Base-by-base conservation (phyloP, 1,140 invertebrate species). In the Cotesia vestalis region DNA sequence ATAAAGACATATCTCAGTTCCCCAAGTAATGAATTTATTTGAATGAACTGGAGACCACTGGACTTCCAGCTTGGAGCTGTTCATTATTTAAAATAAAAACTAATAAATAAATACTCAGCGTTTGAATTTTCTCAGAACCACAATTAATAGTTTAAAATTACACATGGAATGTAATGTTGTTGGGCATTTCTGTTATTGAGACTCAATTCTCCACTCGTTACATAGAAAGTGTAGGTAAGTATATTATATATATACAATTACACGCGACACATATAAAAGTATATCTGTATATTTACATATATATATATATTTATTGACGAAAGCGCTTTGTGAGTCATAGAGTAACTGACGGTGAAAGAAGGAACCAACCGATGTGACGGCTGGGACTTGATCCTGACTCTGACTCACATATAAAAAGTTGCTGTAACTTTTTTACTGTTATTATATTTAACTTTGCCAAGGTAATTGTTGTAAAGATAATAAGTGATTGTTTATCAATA, bases 11-110 rank as follows among this genome's bases (percentile, higher is more conserved):
- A 96, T 92, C 80, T 96, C 94, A 60, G 93, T 91, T 17, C 94
- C 93, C 94, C 94, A 96, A 40, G 93, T 92, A 66, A 96, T 91
- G 80, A 95, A 96, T 80, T 94, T 94, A 78, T 95, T 90, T 4
- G 88, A 88, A 78, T 91, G 90, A 35, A 91, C 88, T 2, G 94
- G 94, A 53, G 93, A 94, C 94, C 94, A 96, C 77, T 91, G 89
- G 11, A 95, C 90, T 78, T 95, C 94, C 66, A 92, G 84, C 82
- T 90, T 90, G 34, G 87, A 81, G 57, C 83, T 84, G 75, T 85
- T 88, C 87, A 89, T 90, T 76, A n/a, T 72, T 71, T 9, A 0
- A 20, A 59, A 27, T 55, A 12, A 3, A 55, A 55, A 55, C 12
- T 4, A 55, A 55, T 17, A 5, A 55, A 55, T 17, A 5, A 14